Base-by-base conservation (phyloP, 2,888 invertebrate species). In the Epinotia demarniana region DNA sequence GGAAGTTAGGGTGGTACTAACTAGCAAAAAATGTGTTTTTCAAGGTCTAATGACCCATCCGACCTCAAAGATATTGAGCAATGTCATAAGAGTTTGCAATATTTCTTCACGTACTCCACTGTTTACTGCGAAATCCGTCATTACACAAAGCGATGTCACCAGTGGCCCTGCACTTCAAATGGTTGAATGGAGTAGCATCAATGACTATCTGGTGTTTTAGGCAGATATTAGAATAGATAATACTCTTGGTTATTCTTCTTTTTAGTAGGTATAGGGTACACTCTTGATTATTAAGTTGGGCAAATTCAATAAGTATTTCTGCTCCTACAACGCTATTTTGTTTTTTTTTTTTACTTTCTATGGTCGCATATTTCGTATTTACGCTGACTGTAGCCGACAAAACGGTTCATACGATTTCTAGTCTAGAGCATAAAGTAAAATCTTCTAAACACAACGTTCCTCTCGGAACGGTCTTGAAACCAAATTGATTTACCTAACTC, bases 1-100 rank as follows among this genome's bases (percentile, higher is more conserved):
- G 23, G 23, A 27, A 27, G n/a, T n/a, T n/a, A n/a, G n/a, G n/a
- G n/a, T 43, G 43, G 9, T 11, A 43, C 9, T 13, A 46, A 58
- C 3, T 23, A 5, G 13, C 5, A 58, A 5, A 39, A 27, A 58
- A 23, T 12, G 16, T 16, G 3, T 0, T 9, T 2, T 16, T 55
- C 39, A 57, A 68, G 55, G 55, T 67, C n/a, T 57, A 9, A 53
- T 16, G 19, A 66, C n/a, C 12, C 12, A 43, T 19, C 23, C 46
- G 43, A 58, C 58, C 46, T 58, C 58, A 23, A 58, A 68, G 11
- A 5, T 60, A 19, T 69, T 43, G 60, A 46, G 58, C 13, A 69
- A 69, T 23, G n/a, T 46, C 58, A 69, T 46, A 46, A 58, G 23
- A 69, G 58, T 69, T 18, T 12, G 58, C 43, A 60, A 46, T 23